Conservation (phyloP, 1,140 invertebrate genomes). For the Drosophila cardini region DNA sequence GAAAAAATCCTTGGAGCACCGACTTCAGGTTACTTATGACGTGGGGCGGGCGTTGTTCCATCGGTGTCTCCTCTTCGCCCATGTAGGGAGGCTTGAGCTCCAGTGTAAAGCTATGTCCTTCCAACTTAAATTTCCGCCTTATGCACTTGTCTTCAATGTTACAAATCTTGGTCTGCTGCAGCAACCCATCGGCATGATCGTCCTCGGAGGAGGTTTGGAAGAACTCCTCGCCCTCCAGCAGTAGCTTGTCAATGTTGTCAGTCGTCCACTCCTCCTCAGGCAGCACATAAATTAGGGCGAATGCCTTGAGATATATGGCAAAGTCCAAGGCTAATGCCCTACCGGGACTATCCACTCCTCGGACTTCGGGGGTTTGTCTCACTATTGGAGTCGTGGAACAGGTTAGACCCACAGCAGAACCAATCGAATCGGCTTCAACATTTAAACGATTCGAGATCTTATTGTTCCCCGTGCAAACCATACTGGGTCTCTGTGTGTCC, state of each 20-base stretch:
- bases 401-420: conserved; percentile 39
- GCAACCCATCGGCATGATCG: neutral
- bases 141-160: conserved; percentile 37
- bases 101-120: conserved; percentile 62
- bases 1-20: conserved; percentile 58
- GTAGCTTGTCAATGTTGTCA: conserved; percentile 57
- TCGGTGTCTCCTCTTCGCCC: conserved; percentile 2
- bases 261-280: conserved; percentile 70
- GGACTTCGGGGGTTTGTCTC: neutral
- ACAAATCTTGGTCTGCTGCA: conserved; percentile 7
- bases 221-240: conserved; percentile 57
- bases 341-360: neutral
- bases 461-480: neutral
- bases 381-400: conserved; percentile 8
- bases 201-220: conserved; percentile 38
- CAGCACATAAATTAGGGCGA: conserved; percentile 70
- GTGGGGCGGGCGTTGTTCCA: conserved; percentile 2
- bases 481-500: neutral
- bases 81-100: conserved; percentile 54
- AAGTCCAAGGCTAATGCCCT: conserved; percentile 25
- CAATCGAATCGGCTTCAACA: conserved; percentile 45
- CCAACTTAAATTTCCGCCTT: conserved; percentile 58
- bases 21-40: conserved; percentile 47
- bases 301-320: conserved; percentile 65
- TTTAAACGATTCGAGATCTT: neutral